phyloP scores from a whole-genome alignment of 1,140 invertebrate species.

The Leptoteleia sp. region DNA sequence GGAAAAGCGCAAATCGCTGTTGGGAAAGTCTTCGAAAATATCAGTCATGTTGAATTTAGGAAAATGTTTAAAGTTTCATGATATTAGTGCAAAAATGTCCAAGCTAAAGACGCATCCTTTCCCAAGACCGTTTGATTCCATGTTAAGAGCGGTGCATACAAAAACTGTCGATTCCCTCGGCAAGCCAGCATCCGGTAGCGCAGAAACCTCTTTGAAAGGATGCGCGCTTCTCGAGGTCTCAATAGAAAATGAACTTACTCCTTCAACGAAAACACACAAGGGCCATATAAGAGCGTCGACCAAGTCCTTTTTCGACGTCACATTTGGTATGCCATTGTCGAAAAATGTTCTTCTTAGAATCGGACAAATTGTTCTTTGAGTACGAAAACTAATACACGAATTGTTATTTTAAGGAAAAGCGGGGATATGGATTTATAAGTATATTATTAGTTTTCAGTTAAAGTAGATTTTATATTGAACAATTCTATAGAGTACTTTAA shows the following conservation, averaged over 20 bases:
- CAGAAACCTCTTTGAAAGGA: slow-evolving; percentile 58
- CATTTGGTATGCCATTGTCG: slow-evolving; percentile 34
- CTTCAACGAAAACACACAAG: slow-evolving; percentile 32
- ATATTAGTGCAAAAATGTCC: slow-evolving; percentile 1
- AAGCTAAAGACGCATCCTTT: slow-evolving; percentile 15
- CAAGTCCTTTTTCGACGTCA: slow-evolving; percentile 22
- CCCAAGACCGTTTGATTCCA: slow-evolving; percentile 47
- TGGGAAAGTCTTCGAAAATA: too few species aligned
- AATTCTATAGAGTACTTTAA: too few species aligned
- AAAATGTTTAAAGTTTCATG: too few species aligned
- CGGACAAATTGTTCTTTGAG: background rate
- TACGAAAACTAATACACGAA: background rate
- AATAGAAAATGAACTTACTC: slow-evolving; percentile 51
- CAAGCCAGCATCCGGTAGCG: slow-evolving; percentile 67
- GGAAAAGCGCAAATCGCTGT: too few species aligned
- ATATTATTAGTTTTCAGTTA: too few species aligned
- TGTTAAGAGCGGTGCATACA: slow-evolving; percentile 53
- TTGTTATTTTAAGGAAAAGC: too few species aligned
- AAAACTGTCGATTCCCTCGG: slow-evolving; percentile 66
- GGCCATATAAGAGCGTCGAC: slow-evolving; percentile 14
- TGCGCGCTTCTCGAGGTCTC: slow-evolving; percentile 53
- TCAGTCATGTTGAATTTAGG: too few species aligned
- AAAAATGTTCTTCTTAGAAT: background rate
- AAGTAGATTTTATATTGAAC: too few species aligned
- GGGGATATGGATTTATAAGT: too few species aligned